Percentiles rank a stretch among this genome's conserved stretches.
Conservation (phyloP, 2,113 vertebrate species). For the Emberiza fucata region DNA sequence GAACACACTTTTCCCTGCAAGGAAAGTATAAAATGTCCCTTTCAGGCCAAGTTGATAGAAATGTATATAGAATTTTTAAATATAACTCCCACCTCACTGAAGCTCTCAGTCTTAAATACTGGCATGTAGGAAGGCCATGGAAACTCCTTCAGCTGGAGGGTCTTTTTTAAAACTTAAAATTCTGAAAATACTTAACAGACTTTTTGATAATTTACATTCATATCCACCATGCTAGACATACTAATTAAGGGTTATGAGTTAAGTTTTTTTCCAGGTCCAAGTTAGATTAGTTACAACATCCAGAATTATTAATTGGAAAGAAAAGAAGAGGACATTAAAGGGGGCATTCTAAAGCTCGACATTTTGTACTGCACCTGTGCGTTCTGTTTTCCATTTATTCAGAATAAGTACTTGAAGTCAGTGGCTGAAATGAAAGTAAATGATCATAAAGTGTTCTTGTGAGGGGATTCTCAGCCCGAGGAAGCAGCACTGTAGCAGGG, state of each 20-base stretch:
- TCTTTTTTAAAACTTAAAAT: not conserved
- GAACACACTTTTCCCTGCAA: not conserved
- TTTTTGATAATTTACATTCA: conserved; percentile 30
- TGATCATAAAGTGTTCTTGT: not conserved
- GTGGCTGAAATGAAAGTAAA: not conserved
- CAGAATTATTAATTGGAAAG: conserved; percentile 32
- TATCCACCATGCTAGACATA: not conserved
- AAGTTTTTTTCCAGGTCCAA: not conserved
- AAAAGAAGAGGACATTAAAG: not conserved
- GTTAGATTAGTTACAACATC: conserved; percentile 21
- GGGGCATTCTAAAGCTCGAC: not conserved
- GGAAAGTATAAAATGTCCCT: not conserved
- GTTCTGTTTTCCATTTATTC: not conserved
- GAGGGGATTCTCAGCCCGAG: not conserved
- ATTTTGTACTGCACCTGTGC: not conserved
- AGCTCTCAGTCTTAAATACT: conserved; percentile 17
- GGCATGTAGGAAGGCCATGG: not conserved
- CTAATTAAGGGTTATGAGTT: not conserved
- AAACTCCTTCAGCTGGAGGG: not conserved
- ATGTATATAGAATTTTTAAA: not conserved
- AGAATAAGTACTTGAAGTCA: not conserved
- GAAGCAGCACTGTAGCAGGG: not conserved
- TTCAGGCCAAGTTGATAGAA: conserved; percentile 2
- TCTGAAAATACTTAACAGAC: not conserved
- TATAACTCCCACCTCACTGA: not conserved